Conservation (phyloP, 2,113 vertebrate genomes). For the Gobius niger region DNA sequence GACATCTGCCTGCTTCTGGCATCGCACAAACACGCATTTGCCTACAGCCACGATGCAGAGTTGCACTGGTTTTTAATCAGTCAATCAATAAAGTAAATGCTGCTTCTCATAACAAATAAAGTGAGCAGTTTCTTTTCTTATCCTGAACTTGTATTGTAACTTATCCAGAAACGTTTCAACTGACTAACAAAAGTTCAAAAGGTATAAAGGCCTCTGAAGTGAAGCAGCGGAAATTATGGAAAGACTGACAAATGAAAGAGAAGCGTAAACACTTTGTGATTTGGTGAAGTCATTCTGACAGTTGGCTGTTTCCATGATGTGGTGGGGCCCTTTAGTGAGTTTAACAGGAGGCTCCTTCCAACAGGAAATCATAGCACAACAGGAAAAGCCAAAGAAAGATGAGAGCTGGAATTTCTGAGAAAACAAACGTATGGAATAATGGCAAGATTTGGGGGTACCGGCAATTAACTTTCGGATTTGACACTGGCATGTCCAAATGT, state of each 20-base stretch:
- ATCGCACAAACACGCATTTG: conserved; percentile 56
- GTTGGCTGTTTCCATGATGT: conserved; percentile 64
- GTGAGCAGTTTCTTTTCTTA: conserved; percentile 11
- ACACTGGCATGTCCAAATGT: conserved; percentile 22
- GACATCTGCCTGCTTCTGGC: conserved; percentile 64
- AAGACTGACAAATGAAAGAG: conserved; percentile 53
- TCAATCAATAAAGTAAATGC: conserved; percentile 31
- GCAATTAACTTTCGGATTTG: conserved; percentile 4
- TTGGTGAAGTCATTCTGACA: conserved; percentile 65
- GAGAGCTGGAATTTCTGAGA: conserved; percentile 13
- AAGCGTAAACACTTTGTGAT: conserved; percentile 67
- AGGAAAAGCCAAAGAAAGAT: conserved; percentile 30
- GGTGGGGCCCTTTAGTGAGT: conserved; percentile 32
- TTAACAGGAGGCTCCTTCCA: conserved; percentile 43
- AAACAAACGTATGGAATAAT: conserved; percentile 15
- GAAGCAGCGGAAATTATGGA: conserved; percentile 43
- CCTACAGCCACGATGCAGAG: conserved; percentile 58
- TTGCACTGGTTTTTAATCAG: conserved; percentile 45
- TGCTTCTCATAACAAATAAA: conserved; percentile 13
- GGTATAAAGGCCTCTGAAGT: conserved; percentile 31
- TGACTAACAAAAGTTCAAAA: conserved; percentile 1
- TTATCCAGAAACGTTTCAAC: neutral
- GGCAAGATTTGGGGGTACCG: neutral
- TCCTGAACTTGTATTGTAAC: neutral
- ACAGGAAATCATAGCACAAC: conserved; percentile 42